A percentile compares a stretch with the other conserved stretches of the same genome.
Conservation (phyloP, 2,888 invertebrate genomes). For the Volucella inflata region DNA sequence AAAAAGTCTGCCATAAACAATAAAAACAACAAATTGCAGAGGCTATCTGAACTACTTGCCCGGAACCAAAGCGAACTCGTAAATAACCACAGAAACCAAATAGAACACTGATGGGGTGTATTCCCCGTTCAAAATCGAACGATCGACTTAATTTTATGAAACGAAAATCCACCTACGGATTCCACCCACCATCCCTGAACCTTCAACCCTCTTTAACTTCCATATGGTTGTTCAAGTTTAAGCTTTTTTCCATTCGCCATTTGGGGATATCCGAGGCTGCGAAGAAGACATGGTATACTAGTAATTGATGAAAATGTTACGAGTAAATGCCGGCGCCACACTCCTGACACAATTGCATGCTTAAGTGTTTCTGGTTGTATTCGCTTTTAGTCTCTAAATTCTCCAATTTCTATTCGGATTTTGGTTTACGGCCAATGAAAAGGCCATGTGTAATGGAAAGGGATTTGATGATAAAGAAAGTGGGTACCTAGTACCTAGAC, state of each 20-base stretch:
- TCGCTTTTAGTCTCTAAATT: slow-evolving; percentile 56
- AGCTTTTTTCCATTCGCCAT: slow-evolving; percentile 2
- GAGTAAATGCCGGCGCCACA: slow-evolving; percentile 72
- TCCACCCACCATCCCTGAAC: background rate
- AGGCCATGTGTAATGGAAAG: background rate
- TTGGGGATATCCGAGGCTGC: slow-evolving; percentile 35
- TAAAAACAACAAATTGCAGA: slow-evolving; percentile 48
- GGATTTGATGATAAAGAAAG: too few relatives aligned
- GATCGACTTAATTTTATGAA: slow-evolving; percentile 61
- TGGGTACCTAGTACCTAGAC: slow-evolving; percentile 35
- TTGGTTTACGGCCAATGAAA: slow-evolving; percentile 69
- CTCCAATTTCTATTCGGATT: slow-evolving; percentile 27
- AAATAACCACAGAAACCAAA: slow-evolving; percentile 59
- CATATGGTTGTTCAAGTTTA: slow-evolving; percentile 33
- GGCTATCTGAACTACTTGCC: slow-evolving; percentile 43
- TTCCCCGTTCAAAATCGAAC: slow-evolving; percentile 48
- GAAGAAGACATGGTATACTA: slow-evolving; percentile 14
- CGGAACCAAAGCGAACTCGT: slow-evolving; percentile 56
- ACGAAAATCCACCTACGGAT: slow-evolving; percentile 11
- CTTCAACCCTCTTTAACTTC: background rate
- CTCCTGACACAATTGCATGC: slow-evolving; percentile 70
- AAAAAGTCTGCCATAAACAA: slow-evolving; percentile 25
- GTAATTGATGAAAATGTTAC: slow-evolving; percentile 67
- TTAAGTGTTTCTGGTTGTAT: slow-evolving; percentile 39
- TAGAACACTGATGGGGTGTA: slow-evolving; percentile 22